These are phyloP conservation scores for Cactoblastis cactorum DNA, from an alignment of 2,888 invertebrate genomes.

Conservation along the genomic window DNA sequence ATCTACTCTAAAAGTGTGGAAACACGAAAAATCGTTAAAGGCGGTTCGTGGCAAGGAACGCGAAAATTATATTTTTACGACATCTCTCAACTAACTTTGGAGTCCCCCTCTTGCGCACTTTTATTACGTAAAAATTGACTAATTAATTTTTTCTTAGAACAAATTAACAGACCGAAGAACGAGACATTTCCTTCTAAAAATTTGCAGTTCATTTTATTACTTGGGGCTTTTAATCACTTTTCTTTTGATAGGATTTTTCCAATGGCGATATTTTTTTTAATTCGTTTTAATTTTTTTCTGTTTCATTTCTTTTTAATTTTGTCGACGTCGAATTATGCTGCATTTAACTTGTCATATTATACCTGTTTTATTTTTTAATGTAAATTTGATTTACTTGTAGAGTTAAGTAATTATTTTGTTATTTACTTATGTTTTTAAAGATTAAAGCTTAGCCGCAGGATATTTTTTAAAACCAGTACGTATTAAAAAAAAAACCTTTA, in stretches of 20 bases:
- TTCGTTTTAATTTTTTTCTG: constrained; percentile 18
- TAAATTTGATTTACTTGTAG: too few species aligned
- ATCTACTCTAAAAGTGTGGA: too few species aligned
- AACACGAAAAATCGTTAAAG: too few species aligned
- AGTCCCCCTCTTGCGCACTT: constrained; percentile 28
- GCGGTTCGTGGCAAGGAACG: too few species aligned
- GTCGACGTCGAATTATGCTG: not conserved
- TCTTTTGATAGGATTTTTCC: constrained; percentile 30
- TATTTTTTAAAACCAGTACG: too few species aligned
- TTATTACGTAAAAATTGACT: constrained; percentile 53
- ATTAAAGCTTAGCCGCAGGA: too few species aligned
- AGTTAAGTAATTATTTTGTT: too few species aligned
- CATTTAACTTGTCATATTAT: too few species aligned
- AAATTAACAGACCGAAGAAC: constrained; percentile 47
- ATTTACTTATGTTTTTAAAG: too few species aligned
- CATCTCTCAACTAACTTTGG: not conserved
- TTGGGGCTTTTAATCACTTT: constrained; percentile 52
- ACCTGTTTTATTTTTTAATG: too few species aligned
- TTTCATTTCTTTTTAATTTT: constrained; percentile 17
- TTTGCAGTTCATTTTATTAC: constrained; percentile 64
- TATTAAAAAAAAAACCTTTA: too few species aligned
- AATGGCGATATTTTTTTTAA: not conserved
- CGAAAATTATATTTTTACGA: constrained; percentile 23
- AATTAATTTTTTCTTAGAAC: constrained; percentile 69
- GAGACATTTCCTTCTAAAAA: constrained; percentile 51